Conservation (phyloP, 2,113 vertebrate species). For the Martes martes region DNA sequence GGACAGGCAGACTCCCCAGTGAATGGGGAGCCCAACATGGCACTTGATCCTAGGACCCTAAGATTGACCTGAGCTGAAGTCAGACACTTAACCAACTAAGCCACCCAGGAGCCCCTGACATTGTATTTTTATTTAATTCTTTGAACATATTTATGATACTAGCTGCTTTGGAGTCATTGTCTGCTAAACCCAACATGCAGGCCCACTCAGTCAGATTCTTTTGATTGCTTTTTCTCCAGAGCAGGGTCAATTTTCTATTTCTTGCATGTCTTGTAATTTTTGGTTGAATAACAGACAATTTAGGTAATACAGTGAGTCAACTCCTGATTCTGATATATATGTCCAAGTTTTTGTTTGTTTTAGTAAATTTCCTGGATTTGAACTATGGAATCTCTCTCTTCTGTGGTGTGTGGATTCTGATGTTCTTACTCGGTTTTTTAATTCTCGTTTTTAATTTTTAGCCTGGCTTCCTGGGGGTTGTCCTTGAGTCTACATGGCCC, state of each 20-base stretch:
- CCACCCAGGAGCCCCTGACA: not conserved
- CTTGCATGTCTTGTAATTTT: not conserved
- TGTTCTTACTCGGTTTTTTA: not conserved
- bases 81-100: not conserved
- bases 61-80: not conserved
- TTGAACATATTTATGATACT: not conserved
- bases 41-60: not conserved
- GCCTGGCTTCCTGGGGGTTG: not conserved
- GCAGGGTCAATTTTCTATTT: not conserved
- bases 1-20: not conserved
- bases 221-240: not conserved
- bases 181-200: not conserved
- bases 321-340: not conserved
- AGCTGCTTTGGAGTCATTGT: not conserved
- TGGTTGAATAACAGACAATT: not conserved
- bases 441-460: not conserved
- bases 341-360: conserved; percentile 7
- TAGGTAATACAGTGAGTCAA: not conserved
- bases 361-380: not conserved
- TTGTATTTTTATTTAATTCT: not conserved
- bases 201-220: not conserved
- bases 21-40: not conserved
- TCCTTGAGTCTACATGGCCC: not conserved
- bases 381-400: not conserved
- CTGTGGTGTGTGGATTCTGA: not conserved